A percentile compares a stretch with the other conserved stretches of the same genome.
Conservation (phyloP, 2,888 invertebrate species). For the Drosophila merina region DNA sequence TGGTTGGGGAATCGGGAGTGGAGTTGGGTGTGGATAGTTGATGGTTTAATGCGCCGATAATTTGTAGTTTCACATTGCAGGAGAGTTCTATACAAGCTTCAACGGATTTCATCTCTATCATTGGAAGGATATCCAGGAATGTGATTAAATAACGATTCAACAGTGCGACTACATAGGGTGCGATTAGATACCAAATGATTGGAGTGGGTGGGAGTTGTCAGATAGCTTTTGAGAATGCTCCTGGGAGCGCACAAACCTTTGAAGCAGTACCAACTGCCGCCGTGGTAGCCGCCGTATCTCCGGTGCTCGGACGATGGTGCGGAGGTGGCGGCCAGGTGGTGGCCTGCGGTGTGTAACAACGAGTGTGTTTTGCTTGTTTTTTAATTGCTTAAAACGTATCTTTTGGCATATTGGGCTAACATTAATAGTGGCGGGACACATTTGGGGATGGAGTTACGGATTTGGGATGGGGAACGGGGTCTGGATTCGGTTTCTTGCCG, state of each 20-base stretch:
- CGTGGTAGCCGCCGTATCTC: conserved; percentile 49
- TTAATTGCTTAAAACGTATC: conserved; percentile 39
- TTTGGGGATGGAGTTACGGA: neutral
- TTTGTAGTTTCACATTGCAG: neutral
- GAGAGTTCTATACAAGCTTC: neutral
- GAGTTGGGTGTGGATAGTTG: neutral
- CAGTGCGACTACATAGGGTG: conserved; percentile 55
- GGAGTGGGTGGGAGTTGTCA: conserved; percentile 6
- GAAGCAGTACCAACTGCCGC: conserved; percentile 56
- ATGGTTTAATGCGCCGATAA: conserved; percentile 36
- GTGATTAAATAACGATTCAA: conserved; percentile 35
- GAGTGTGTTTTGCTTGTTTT: conserved; percentile 17
- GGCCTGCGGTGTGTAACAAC: conserved; percentile 61
- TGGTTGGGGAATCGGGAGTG: conserved; percentile 18
- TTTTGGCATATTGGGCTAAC: conserved; percentile 42
- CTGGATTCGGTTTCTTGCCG: conserved; percentile 3
- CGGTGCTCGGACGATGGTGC: conserved; percentile 55
- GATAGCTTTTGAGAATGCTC: conserved; percentile 27
- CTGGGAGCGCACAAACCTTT: conserved; percentile 65
- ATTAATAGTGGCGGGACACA: conserved; percentile 13
- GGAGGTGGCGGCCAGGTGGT: conserved; percentile 47
- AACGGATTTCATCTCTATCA: conserved; percentile 1
- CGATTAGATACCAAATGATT: conserved; percentile 42
- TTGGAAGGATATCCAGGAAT: conserved; percentile 10
- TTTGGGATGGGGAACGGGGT: neutral